phyloP scores from a whole-genome alignment of 2,797 vertebrate genomes.

The Hafferia zeledoni region DNA sequence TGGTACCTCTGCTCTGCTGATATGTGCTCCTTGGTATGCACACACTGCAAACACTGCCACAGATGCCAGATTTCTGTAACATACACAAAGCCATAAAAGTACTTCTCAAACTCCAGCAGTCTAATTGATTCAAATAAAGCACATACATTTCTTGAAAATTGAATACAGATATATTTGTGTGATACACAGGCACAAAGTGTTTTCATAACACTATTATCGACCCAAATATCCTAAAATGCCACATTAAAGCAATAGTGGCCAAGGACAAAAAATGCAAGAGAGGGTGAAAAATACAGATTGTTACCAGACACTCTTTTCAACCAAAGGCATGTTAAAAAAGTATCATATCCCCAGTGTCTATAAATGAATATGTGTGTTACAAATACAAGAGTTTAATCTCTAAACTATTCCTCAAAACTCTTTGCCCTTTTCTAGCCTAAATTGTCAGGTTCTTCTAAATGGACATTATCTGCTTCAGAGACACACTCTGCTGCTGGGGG shows the following conservation, averaged over 20 bases:
- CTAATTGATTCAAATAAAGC: not conserved
- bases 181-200: not conserved
- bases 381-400: constrained; percentile 27
- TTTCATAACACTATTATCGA: not conserved
- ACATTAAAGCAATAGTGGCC: not conserved
- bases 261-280: not conserved
- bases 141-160: not conserved
- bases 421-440: not conserved
- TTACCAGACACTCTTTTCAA: not conserved
- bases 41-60: not conserved
- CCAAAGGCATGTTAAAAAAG: not conserved
- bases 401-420: constrained; percentile 24
- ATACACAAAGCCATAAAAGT: constrained; percentile 34
- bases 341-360: not conserved
- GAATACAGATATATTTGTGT: not conserved
- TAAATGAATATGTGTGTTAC: not conserved
- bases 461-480: not conserved
- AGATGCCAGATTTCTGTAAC: not conserved
- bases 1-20: constrained; percentile 11
- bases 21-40: not conserved
- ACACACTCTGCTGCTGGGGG: not conserved
- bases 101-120: not conserved
- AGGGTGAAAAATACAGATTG: not conserved
- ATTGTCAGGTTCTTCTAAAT: not conserved
- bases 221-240: not conserved